Evolutionary conservation across 2,797 vertebrate species (phyloP).

Genomic region (Trematomus bernacchii): DNA sequence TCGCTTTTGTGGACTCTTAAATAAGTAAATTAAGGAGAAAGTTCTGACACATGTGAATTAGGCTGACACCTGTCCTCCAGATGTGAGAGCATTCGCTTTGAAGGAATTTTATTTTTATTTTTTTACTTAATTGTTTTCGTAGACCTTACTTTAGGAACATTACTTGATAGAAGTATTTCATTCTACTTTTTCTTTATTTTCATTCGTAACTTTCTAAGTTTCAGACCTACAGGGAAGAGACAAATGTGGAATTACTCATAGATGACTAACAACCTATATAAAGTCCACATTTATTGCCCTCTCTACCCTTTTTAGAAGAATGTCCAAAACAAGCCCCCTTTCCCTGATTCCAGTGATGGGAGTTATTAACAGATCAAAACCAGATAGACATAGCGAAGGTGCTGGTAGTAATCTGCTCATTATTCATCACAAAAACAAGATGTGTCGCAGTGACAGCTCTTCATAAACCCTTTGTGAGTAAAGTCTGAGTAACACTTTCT

Average conservation of each 20-base stretch:
- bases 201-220: constrained; percentile 8
- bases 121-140: constrained; percentile 64
- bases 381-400: constrained; percentile 45
- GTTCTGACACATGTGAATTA: constrained; percentile 61
- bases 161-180: constrained; percentile 10
- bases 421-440: constrained; percentile 76
- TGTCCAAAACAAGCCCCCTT: constrained; percentile 19
- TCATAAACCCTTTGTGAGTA: constrained; percentile 65
- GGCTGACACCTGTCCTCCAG: constrained; percentile 80
- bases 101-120: constrained; percentile 65
- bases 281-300: constrained; percentile 14
- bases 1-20: constrained; percentile 61
- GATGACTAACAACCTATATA: constrained; percentile 6
- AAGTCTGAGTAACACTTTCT: constrained; percentile 79
- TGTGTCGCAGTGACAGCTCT: constrained; percentile 45
- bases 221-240: constrained; percentile 2
- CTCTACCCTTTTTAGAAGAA: not conserved
- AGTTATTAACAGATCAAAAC: constrained; percentile 65
- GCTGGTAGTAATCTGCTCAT: constrained; percentile 60
- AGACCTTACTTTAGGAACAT: constrained; percentile 26
- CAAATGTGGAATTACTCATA: constrained; percentile 28
- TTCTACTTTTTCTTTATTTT: constrained; percentile 20
- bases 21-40: constrained; percentile 69
- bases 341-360: constrained; percentile 36
- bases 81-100: constrained; percentile 70